phyloP scores from a whole-genome alignment of 92 coral and sea anemone genomes.

The Zoanthus solanderi region DNA sequence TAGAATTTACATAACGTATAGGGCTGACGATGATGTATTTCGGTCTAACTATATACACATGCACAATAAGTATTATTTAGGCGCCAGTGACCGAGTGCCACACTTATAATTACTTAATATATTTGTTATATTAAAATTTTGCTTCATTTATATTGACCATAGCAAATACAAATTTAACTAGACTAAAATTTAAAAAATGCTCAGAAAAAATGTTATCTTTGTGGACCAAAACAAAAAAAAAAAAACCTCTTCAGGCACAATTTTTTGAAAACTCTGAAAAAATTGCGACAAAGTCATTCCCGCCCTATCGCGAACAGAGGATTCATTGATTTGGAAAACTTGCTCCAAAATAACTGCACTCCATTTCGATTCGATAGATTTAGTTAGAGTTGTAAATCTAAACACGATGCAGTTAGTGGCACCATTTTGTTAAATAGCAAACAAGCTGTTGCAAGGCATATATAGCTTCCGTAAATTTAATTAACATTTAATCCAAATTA shows the following conservation, averaged over 20 bases:
- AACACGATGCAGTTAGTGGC: neutral
- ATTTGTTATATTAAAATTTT: slow-evolving; percentile 70
- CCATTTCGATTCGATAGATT: neutral
- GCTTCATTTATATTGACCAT: slow-evolving; percentile 50
- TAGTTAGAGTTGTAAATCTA: neutral
- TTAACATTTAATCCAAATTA: slow-evolving; percentile 27
- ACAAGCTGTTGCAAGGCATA: neutral
- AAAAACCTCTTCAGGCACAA: neutral
- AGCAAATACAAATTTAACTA: slow-evolving; percentile 51
- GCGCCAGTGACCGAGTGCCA: neutral
- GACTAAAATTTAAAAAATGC: slow-evolving; percentile 57
- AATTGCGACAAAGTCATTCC: neutral
- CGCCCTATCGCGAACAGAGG: neutral
- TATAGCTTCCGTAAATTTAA: slow-evolving; percentile 6
- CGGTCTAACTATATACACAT: slow-evolving; percentile 29
- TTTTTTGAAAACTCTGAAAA: slow-evolving; percentile 24
- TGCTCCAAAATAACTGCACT: neutral
- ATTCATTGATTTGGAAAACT: slow-evolving; percentile 14
- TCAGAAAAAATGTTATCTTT: neutral
- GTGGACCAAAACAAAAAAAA: neutral
- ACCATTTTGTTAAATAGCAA: neutral
- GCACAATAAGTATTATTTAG: slow-evolving; percentile 8
- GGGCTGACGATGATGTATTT: neutral
- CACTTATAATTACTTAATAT: slow-evolving; percentile 6
- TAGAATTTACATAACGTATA: slow-evolving; percentile 43